Conservation (phyloP, 2,113 vertebrate genomes). For the Abramis brama region DNA sequence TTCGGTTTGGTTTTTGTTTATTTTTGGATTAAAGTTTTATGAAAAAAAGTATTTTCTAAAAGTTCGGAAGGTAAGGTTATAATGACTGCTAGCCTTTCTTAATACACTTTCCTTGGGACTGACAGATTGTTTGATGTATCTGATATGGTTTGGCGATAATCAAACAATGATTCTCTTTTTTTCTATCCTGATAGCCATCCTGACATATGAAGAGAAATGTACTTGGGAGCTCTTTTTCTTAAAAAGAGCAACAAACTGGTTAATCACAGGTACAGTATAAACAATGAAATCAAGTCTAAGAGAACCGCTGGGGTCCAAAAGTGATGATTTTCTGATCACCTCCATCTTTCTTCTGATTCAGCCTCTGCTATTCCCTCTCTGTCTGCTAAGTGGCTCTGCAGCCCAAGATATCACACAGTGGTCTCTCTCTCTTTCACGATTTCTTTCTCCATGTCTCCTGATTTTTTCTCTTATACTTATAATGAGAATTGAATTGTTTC, state of each 20-base stretch:
- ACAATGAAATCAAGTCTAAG: not conserved
- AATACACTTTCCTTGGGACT: not conserved
- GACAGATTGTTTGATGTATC: not conserved
- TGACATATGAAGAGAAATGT: not conserved
- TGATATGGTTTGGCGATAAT: not conserved
- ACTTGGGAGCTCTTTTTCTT: not conserved
- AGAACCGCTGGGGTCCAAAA: not conserved
- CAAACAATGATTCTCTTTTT: not conserved
- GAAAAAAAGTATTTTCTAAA: too few species aligned
- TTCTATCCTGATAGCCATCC: not conserved
- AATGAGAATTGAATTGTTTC: slow-evolving; percentile 40
- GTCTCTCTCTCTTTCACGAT: slow-evolving; percentile 1
- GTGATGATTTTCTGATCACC: not conserved
- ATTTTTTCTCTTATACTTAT: slow-evolving; percentile 35
- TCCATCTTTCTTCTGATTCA: slow-evolving; percentile 46
- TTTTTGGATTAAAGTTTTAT: too few species aligned
- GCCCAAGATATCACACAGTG: slow-evolving; percentile 71
- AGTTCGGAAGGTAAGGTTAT: too few species aligned
- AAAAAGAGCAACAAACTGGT: not conserved
- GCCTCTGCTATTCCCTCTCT: slow-evolving; percentile 73
- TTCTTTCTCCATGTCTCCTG: slow-evolving; percentile 46
- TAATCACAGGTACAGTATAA: not conserved
- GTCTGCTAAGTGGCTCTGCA: slow-evolving; percentile 81
- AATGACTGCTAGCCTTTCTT: not conserved
- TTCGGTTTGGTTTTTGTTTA: too few species aligned